Conservation (phyloP, 2,113 vertebrate species). For the Phalacrocorax pelagicus region DNA sequence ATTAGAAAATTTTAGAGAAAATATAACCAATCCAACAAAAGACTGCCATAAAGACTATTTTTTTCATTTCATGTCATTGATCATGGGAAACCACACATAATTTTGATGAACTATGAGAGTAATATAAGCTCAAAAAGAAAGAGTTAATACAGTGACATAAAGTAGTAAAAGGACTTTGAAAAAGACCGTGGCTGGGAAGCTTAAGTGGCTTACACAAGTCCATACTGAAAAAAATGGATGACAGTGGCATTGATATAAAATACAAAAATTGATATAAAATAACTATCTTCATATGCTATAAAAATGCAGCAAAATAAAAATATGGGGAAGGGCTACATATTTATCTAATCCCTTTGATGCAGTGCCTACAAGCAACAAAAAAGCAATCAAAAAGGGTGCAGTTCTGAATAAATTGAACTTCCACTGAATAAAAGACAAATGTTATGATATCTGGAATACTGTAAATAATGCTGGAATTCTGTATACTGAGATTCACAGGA, state of each 20-base stretch:
- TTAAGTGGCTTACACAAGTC: not conserved
- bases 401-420: not conserved
- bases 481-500: not conserved
- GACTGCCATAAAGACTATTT: not conserved
- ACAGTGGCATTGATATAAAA: not conserved
- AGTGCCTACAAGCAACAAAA: not conserved
- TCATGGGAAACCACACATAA: not conserved
- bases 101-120: not conserved
- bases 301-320: not conserved
- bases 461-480: not conserved
- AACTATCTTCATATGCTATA: not conserved
- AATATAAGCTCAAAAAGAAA: not conserved
- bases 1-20: not conserved
- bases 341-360: not conserved
- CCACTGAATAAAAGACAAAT: not conserved
- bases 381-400: not conserved
- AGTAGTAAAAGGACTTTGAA: not conserved
- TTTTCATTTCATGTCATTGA: not conserved
- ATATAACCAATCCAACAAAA: not conserved
- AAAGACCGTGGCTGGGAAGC: not conserved
- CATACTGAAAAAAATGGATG: too few species aligned
- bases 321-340: not conserved
- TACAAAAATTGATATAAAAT: not conserved
- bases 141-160: not conserved
- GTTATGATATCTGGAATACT: not conserved